phyloP scores from a whole-genome alignment of 1,140 invertebrate species.

The Plodia interpunctella region DNA sequence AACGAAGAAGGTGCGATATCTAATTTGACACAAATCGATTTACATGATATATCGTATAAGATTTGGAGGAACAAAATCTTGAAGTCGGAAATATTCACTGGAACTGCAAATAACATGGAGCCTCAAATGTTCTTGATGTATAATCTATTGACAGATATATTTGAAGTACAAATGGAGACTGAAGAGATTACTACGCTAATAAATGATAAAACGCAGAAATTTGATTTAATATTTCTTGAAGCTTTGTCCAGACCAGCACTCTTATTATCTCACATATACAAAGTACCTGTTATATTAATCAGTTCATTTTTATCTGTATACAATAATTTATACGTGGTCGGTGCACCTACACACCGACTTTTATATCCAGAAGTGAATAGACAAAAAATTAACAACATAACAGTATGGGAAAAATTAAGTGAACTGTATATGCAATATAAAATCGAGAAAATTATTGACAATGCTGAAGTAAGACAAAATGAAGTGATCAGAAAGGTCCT shows the following conservation, averaged over 20 bases:
- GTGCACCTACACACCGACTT: constrained; percentile 30
- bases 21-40: constrained; percentile 35
- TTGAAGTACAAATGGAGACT: constrained; percentile 25
- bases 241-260: constrained; percentile 20
- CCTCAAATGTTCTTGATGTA: not conserved
- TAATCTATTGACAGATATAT: constrained; percentile 8
- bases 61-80: constrained; percentile 16
- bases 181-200: constrained; percentile 27
- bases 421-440: constrained; percentile 17
- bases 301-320: constrained; percentile 32
- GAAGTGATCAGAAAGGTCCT: constrained; percentile 42
- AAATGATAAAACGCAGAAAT: constrained; percentile 22
- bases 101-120: constrained; percentile 6
- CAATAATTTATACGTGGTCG: constrained; percentile 19
- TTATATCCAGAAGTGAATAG: constrained; percentile 27
- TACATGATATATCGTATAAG: constrained; percentile 29
- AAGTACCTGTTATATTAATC: constrained; percentile 37
- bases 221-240: constrained; percentile 41
- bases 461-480: constrained; percentile 9
- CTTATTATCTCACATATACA: constrained; percentile 29
- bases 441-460: constrained; percentile 4
- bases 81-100: constrained; percentile 1
- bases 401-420: constrained; percentile 26
- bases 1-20: constrained; percentile 24
- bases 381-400: constrained; percentile 13